A percentile compares a stretch with the other conserved stretches of the same genome.
These are phyloP conservation scores for Cephalopterus ornatus DNA, from an alignment of 2,113 vertebrate species.

Conservation along the genomic window DNA sequence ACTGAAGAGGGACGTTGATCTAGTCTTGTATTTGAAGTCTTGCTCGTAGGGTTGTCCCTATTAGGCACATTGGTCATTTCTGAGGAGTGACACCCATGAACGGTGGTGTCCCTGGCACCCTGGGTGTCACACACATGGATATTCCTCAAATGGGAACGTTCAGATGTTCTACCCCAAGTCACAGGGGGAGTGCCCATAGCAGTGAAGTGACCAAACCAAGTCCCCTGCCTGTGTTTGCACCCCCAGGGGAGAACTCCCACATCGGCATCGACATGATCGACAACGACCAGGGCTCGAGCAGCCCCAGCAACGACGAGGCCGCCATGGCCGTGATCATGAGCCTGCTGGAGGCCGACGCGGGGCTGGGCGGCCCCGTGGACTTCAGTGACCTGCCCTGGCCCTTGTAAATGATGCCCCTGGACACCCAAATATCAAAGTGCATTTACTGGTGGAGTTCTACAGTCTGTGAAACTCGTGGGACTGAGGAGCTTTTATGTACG, in stretches of 20 bases:
- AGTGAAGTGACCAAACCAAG: neutral
- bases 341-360: conserved; percentile 95
- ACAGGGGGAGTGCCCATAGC: rapidly evolving
- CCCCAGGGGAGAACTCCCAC: conserved; percentile 91
- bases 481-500: conserved; percentile 74
- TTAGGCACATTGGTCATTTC: rapidly evolving
- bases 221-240: neutral
- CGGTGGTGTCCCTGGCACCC: neutral
- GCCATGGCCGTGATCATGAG: conserved; percentile 99
- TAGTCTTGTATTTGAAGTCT: neutral
- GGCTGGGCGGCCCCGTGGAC: conserved; percentile 95
- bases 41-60: rapidly evolving
- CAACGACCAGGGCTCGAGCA: conserved; percentile 92
- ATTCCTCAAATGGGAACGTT: too few species aligned
- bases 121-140: neutral
- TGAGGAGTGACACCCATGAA: neutral
- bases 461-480: conserved; percentile 69
- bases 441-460: conserved; percentile 75
- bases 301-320: conserved; percentile 96
- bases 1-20: too few species aligned
- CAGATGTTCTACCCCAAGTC: neutral
- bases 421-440: conserved; percentile 73
- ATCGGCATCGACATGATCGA: conserved; percentile 96
- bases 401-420: conserved; percentile 78
- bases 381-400: conserved; percentile 99